phyloP scores from a whole-genome alignment of 1,140 invertebrate genomes.

The Archivesica marissinica region DNA sequence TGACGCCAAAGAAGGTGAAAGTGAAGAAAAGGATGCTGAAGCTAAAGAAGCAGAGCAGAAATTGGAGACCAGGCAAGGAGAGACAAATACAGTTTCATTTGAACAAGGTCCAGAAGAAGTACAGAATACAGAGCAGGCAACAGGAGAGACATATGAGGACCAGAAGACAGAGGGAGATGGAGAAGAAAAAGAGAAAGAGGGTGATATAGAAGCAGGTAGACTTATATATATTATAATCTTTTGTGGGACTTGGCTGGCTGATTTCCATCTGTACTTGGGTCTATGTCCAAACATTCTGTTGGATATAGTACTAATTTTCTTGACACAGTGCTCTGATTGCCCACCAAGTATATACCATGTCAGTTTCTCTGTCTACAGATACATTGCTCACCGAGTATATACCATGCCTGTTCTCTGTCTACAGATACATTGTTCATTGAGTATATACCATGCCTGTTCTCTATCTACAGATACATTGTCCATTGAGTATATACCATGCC shows the following conservation, averaged over 20 bases:
- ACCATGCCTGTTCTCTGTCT: too few relatives aligned
- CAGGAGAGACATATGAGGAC: slow-evolving; percentile 13
- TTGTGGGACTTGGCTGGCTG: too few relatives aligned
- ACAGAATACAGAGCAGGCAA: not conserved
- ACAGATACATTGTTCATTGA: too few relatives aligned
- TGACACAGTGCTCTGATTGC: too few relatives aligned
- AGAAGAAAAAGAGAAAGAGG: slow-evolving; percentile 49
- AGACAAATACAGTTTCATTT: slow-evolving; percentile 3
- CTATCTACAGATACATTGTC: too few relatives aligned
- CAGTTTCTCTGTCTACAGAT: too few relatives aligned
- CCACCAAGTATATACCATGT: too few relatives aligned
- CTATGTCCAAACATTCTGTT: not conserved
- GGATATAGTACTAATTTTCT: too few relatives aligned
- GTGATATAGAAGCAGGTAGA: slow-evolving; percentile 51
- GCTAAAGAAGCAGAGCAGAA: not conserved
- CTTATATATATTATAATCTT: not conserved
- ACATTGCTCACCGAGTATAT: too few relatives aligned
- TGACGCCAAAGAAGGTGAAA: not conserved
- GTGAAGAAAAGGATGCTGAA: not conserved
- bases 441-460: too few relatives aligned
- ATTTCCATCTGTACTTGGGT: too few relatives aligned
- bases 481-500: too few relatives aligned
- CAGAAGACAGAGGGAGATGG: not conserved
- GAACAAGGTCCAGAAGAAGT: not conserved
- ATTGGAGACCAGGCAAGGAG: slow-evolving; percentile 20